Evolutionary conservation across 2,888 invertebrate genomes (phyloP), one percentile per base, ranked within the genome.

Genomic region (Agapostemon virescens): DNA sequence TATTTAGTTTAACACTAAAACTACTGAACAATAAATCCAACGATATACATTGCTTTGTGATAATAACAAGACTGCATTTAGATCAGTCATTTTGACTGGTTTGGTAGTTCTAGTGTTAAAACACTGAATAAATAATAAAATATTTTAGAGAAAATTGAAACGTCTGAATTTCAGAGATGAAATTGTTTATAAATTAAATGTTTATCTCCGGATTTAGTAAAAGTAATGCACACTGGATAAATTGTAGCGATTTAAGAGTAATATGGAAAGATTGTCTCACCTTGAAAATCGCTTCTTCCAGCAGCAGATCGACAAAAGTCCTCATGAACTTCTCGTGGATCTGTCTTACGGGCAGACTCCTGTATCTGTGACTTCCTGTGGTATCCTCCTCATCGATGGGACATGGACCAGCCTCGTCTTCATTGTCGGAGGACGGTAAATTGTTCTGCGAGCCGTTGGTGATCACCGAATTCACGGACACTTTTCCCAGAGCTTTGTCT

Each of bases 251-350:
- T n/a, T 5, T 15, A 38, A 5, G 6, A 7, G 15, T 23, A 23
- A 15, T 15, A 15, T 38, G 15, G 15, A 0, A 30, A 38, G n/a
- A 36, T 13, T 6, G 42, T 33, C 77, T 88, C 73, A 92, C 92
- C 88, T 96, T 95, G 88, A 97, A 97, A 17, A 97, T 95, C 6
- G 96, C 97, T 76, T 96, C 94, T 82, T 96, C 95, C 61, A 97
- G 93, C 84, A 97, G 93, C 81, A 97, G 92, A 77, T 97, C 96
- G 68, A 96, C 94, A 78, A 95, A 95, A 82, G 95, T 94, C 70
- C 95, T 93, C 61, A 97, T 93, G 90, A 97, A 97, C 67, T 94
- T 94, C 90, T 97, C 97, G 91, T 97, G 96, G 61, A 94, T 93
- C 26, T 94, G 93, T 86, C 94, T 93, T 52, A 94, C 94, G 1